A percentile compares a stretch with the other conserved stretches of the same genome.
These are phyloP conservation scores for Chaenogobius annularis DNA, from an alignment of 2,113 vertebrate genomes.

Conservation along the genomic window DNA sequence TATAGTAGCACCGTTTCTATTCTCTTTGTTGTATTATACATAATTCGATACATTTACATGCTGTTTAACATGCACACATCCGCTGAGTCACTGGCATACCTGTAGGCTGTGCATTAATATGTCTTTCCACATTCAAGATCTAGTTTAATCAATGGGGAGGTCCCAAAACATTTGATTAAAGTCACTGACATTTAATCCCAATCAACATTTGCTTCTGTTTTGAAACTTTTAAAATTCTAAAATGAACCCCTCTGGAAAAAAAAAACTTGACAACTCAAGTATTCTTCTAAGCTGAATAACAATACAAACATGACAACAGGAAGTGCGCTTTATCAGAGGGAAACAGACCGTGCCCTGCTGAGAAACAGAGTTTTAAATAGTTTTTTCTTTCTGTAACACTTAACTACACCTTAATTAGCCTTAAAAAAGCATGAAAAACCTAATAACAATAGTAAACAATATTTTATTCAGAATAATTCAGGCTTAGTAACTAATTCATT, in stretches of 20 bases:
- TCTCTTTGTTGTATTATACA: no score
- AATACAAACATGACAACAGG: not conserved
- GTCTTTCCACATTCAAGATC: not conserved
- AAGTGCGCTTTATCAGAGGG: slow-evolving; percentile 1
- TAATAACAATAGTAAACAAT: no score
- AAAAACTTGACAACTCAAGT: not conserved
- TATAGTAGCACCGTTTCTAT: no score
- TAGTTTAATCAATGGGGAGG: not conserved
- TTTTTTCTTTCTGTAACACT: not conserved
- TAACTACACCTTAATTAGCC: no score
- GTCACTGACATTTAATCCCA: not conserved
- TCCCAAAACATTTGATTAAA: not conserved
- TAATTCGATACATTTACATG: not conserved
- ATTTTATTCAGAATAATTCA: no score
- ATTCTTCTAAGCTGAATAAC: not conserved
- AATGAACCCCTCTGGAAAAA: not conserved
- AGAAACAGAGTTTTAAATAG: not conserved
- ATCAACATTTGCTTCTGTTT: not conserved
- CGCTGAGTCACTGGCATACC: not conserved
- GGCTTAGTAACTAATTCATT: no score
- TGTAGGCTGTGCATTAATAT: not conserved
- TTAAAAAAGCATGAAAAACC: no score
- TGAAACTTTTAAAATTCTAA: no score
- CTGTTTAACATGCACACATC: not conserved
- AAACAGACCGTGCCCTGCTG: not conserved